Evolutionary conservation across 2,113 vertebrate species (phyloP).

Genomic region (Carassius auratus): DNA sequence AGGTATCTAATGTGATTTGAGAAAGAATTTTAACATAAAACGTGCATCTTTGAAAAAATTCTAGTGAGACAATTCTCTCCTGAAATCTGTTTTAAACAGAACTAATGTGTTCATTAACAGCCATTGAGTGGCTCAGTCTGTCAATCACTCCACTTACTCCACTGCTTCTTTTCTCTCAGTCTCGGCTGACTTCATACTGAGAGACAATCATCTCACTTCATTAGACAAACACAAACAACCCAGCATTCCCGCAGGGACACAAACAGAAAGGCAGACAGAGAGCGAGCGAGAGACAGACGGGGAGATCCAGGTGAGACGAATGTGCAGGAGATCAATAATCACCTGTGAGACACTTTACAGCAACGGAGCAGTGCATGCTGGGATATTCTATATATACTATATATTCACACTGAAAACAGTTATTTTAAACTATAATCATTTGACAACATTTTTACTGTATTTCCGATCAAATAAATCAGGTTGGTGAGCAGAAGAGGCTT

Average conservation of each 20-base stretch:
- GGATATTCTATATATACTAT: not conserved
- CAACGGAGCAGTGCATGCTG: conserved; percentile 3
- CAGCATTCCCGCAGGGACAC: conserved; percentile 49
- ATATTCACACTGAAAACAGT: too few relatives aligned
- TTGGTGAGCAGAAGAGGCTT: too few relatives aligned
- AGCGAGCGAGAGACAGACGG: not conserved
- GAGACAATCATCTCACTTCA: conserved; percentile 64
- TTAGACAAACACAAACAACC: conserved; percentile 67
- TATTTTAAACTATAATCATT: not conserved
- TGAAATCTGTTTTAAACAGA: conserved; percentile 26
- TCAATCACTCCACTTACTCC: conserved; percentile 21
- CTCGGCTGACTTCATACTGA: conserved; percentile 52
- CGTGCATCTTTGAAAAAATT: not conserved
- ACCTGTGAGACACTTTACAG: not conserved
- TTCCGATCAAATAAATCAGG: not conserved
- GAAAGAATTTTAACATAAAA: too few relatives aligned
- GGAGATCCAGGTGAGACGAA: not conserved
- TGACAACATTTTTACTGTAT: not conserved
- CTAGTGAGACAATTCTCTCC: not conserved
- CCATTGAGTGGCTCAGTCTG: conserved; percentile 8
- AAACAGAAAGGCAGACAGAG: conserved; percentile 12
- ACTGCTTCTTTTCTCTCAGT: not conserved
- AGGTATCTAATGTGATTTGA: too few relatives aligned
- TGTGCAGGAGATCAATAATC: conserved; percentile 1
- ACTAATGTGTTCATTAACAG: conserved; percentile 27